phyloP scores from a whole-genome alignment of 2,888 invertebrate genomes.

The Coleophora flavipennella region DNA sequence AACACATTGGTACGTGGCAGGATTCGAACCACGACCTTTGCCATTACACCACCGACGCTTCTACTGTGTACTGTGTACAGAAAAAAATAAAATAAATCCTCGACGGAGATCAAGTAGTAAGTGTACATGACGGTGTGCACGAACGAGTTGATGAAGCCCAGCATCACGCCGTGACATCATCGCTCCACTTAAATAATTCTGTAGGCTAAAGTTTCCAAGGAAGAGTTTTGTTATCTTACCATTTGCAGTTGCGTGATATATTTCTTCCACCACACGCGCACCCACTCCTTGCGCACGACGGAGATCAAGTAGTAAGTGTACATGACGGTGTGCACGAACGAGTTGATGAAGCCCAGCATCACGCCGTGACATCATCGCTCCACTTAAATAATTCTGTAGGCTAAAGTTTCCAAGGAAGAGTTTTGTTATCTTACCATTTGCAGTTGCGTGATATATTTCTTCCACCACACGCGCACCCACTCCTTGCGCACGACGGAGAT shows the following conservation, averaged over 20 bases:
- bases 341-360: conserved; percentile 80
- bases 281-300: conserved; percentile 80
- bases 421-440: conserved; percentile 87
- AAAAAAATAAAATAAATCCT: no score
- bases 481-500: conserved; percentile 79
- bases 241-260: conserved; percentile 90
- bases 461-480: conserved; percentile 87
- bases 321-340: conserved; percentile 85
- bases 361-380: conserved; percentile 78
- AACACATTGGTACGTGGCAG: no score
- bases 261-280: conserved; percentile 87
- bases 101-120: conserved; percentile 82
- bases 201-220: no score
- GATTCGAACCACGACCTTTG: no score
- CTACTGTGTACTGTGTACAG: no score
- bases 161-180: conserved; percentile 80
- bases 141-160: conserved; percentile 80
- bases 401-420: no score
- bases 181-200: no score
- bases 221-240: no score
- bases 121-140: conserved; percentile 87
- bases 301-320: conserved; percentile 84
- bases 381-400: no score
- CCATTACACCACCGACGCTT: no score
- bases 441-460: conserved; percentile 87